A percentile compares a stretch with the other conserved stretches of the same genome.
Conservation (phyloP, 2,113 vertebrate genomes). For the Sarotherodon lohbergeri region DNA sequence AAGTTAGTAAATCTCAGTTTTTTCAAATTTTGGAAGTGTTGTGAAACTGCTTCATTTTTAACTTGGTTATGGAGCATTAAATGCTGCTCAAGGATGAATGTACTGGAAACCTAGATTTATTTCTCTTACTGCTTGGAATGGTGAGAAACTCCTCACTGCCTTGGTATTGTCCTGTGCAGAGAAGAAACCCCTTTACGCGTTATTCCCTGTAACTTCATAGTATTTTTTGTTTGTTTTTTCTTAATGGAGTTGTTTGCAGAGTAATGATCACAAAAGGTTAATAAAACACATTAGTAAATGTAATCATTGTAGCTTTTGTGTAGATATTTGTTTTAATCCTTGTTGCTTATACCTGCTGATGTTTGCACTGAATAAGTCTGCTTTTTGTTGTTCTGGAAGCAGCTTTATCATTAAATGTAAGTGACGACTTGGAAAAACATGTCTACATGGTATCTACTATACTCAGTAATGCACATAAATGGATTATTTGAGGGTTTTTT, state of each 20-base stretch:
- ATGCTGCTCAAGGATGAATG: not conserved
- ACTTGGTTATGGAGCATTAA: rapidly evolving
- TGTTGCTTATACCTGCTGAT: not conserved
- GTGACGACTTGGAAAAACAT: not conserved
- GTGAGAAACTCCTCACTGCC: not conserved
- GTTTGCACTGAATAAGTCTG: not conserved
- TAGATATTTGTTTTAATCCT: not conserved
- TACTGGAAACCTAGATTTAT: not conserved
- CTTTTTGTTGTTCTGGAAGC: not conserved
- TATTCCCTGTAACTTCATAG: not conserved
- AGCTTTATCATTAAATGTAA: not conserved
- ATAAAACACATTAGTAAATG: not conserved
- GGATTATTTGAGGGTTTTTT: not conserved
- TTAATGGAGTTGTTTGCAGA: not conserved
- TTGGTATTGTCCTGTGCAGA: not conserved
- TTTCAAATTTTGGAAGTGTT: not conserved
- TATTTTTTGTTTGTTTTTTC: not conserved
- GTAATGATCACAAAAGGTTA: not conserved
- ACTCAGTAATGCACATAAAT: not conserved
- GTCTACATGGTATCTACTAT: not conserved
- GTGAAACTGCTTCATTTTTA: not conserved
- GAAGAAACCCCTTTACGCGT: not conserved
- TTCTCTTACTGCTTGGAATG: not conserved
- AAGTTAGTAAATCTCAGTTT: not conserved
- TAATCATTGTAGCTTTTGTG: not conserved